Percentiles rank a stretch among this genome's conserved stretches.
Conservation (phyloP, 2,888 invertebrate genomes). For the Conchocele bisecta region DNA sequence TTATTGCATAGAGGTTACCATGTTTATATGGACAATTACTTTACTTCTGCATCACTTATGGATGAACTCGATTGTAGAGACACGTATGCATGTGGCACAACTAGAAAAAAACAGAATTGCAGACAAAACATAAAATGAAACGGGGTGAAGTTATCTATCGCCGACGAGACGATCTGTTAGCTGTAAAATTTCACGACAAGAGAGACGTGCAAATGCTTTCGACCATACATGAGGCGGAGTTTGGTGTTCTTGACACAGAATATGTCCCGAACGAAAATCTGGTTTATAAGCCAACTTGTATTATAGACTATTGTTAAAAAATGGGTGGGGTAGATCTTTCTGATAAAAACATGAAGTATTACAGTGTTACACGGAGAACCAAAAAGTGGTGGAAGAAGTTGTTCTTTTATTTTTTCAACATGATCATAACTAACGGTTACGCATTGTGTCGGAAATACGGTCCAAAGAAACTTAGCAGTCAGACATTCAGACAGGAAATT, state of each 20-base stretch:
- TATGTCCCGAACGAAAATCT: neutral
- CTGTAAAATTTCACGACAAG: slow-evolving; percentile 30
- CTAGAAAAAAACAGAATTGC: too few species aligned
- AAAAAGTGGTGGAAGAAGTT: slow-evolving; percentile 41
- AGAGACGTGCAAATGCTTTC: slow-evolving; percentile 32
- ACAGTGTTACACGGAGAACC: slow-evolving; percentile 20
- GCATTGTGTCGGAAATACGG: neutral
- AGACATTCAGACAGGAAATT: neutral
- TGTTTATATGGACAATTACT: slow-evolving; percentile 50
- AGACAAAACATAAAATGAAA: slow-evolving; percentile 1
- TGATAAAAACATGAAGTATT: slow-evolving; percentile 35
- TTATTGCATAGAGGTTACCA: too few species aligned
- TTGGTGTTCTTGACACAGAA: neutral
- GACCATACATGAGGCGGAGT: slow-evolving; percentile 23
- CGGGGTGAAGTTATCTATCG: slow-evolving; percentile 19
- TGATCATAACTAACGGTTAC: neutral
- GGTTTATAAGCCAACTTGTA: slow-evolving; percentile 17
- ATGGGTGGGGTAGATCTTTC: slow-evolving; percentile 44
- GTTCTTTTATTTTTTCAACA: slow-evolving; percentile 27
- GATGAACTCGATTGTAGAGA: slow-evolving; percentile 18
- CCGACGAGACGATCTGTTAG: slow-evolving; percentile 17
- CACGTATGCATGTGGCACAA: slow-evolving; percentile 45
- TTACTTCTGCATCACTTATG: slow-evolving; percentile 31
- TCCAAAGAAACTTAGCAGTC: neutral
- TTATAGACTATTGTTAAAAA: slow-evolving; percentile 25